phyloP scores from a whole-genome alignment of 1,140 invertebrate genomes.

The Elymnias hypermnestra region DNA sequence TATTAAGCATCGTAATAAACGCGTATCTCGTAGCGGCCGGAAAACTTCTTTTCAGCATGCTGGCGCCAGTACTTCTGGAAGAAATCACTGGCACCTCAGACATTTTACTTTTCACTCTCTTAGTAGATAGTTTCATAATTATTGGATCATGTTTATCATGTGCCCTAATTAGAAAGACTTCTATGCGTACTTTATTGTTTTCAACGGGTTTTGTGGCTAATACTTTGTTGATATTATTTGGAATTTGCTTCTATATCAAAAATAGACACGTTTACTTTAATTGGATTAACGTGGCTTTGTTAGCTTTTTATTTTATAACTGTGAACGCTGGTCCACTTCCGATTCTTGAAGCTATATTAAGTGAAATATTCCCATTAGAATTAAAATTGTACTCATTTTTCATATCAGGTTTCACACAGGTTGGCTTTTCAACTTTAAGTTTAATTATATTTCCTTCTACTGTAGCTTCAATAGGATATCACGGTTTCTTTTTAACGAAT shows the following conservation, averaged over 20 bases:
- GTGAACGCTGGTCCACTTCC: constrained; percentile 16
- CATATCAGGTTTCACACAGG: constrained; percentile 5
- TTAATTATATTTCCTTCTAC: constrained; percentile 7
- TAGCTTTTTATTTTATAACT: constrained; percentile 18
- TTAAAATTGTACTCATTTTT: constrained; percentile 16
- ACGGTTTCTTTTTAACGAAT: too few species aligned
- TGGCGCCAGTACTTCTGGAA: constrained; percentile 15
- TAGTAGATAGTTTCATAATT: constrained; percentile 15
- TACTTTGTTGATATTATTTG: constrained; percentile 6
- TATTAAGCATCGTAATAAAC: constrained; percentile 7
- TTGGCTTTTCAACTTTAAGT: background rate
- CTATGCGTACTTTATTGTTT: constrained; percentile 7
- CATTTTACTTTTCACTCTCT: constrained; percentile 9
- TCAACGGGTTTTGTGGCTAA: constrained; percentile 3
- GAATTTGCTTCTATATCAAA: constrained; percentile 13
- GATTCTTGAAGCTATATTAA: constrained; percentile 12
- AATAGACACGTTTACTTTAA: constrained; percentile 4
- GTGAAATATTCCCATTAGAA: constrained; percentile 20
- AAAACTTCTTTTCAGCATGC: constrained; percentile 7
- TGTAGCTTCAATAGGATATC: too few species aligned
- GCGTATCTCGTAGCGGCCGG: constrained; percentile 9
- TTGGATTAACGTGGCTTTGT: constrained; percentile 12
- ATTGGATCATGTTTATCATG: too few species aligned
- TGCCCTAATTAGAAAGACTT: too few species aligned
- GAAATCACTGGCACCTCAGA: constrained; percentile 15